Evolutionary conservation across 2,888 invertebrate genomes (phyloP), one percentile per base, ranked within the genome.

Genomic region (Drosophila algonquin): DNA sequence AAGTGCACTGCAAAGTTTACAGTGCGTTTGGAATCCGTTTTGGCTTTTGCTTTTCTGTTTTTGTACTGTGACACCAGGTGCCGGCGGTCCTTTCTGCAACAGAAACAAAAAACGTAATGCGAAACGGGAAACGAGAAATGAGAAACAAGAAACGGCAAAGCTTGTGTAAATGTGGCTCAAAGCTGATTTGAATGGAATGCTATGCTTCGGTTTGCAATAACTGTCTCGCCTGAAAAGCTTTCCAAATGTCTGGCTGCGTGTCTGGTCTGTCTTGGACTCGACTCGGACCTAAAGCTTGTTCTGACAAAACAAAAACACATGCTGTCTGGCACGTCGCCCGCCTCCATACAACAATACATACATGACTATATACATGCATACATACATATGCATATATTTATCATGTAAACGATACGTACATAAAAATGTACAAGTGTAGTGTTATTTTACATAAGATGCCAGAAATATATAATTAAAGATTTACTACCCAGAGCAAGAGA

Each of bases 1-100:
- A 45, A 76, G 71, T 70, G 64, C 57, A 46, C 52, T 54, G 50
- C 21, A 45, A 50, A 53, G 35, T 51, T 35, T 18, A 30, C 12
- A 46, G 12, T 24, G 45, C n/a, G 55, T 40, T 51, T 45, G 14
- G 48, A 32, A 50, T 72, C n/a, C 60, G 24, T 57, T 53, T 46
- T 51, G 48, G 35, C 24, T 24, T 67, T 88, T 89, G 8, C 8
- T 24, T 24, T 4, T 3, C 24, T 24, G 35, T 35, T 24, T 67
- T 88, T 89, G 86, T 89, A 83, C 87, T 81, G 60, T 81, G 57
- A 54, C 53, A 78, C 79, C 86, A 89, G 89, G 82, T 88, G 87
- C 81, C 77, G 57, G 63, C 77, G 57, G 65, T 62, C 64, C 51
- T 50, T 60, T 14, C 46, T 40, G 40, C 32, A 44, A 48, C 14